Base-by-base conservation (phyloP, 2,888 invertebrate genomes). In the Dasysyrphus tricinctus region DNA sequence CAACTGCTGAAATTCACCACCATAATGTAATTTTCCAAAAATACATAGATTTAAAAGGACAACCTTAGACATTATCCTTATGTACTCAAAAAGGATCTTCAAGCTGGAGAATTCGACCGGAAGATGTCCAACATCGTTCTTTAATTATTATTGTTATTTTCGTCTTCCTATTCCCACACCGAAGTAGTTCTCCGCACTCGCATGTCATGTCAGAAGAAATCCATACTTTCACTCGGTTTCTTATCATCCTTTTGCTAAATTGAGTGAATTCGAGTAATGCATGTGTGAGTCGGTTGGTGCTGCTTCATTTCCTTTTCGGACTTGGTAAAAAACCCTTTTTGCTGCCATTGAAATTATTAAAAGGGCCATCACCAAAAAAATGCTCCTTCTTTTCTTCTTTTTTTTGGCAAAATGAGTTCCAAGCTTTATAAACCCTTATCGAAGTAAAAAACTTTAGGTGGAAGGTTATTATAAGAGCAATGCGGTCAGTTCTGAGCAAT, bases 141-240 rank as follows among this genome's bases (percentile, higher is more conserved):
- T 80, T 80, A 80, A 85, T 85, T 85, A 85, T 85, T 85, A 77
- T 85, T 85, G 73, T 80, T 85, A 73, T 80, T 80, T 56, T 74
- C 65, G 54, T 63, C 73, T 69, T 57, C 51, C 63, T 24, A 51
- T 14, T 37, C 59, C 54, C 6, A 29, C 3, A 19, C 51, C 51
- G n/a, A n/a, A 24, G 0, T 4, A 19, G 47, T 51, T 29, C 61
- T 61, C 29, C 47, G 16, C n/a, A 56, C 39, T 42, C 61, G 1
- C 19, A 61, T 24, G 5, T 37, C 51, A 47, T 65, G 32, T 16
- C 32, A 51, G 37, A 19, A 14, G 51, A 67, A 51, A 67, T 51
- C 49, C 19, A 69, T 69, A 69, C 19, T 29, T 14, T 29, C 29
- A 39, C 9, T 39, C 54, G 37, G 54, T 54, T 69, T 39, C 24